phyloP scores from a whole-genome alignment of 2,888 invertebrate species.

The Ectemnius lituratus region DNA sequence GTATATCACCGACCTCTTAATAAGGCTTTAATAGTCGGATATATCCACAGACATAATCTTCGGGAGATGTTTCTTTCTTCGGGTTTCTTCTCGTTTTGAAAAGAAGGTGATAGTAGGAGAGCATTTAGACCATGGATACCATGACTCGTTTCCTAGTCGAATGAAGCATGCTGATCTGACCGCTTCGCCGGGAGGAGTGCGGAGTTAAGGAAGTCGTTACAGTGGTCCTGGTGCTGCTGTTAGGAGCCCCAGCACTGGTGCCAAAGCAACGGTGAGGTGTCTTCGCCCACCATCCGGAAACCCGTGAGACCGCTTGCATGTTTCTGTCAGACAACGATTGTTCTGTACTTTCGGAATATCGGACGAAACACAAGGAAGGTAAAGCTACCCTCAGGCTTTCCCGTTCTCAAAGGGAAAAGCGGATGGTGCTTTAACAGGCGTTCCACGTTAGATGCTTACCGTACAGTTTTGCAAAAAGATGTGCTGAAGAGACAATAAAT shows the following conservation, averaged over 20 bases:
- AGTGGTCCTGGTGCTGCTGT: slow-evolving; percentile 71
- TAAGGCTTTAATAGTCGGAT: too few relatives aligned
- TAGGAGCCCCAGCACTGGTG: slow-evolving; percentile 61
- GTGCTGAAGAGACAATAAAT: slow-evolving; percentile 97
- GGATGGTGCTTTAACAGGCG: too few relatives aligned
- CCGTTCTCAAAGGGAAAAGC: too few relatives aligned
- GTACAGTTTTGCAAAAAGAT: slow-evolving; percentile 89
- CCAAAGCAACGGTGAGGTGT: slow-evolving; percentile 74
- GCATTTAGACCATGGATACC: slow-evolving; percentile 72
- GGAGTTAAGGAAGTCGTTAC: slow-evolving; percentile 75
- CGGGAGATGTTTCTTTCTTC: neutral
- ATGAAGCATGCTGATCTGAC: slow-evolving; percentile 67
- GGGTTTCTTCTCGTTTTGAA: too few relatives aligned
- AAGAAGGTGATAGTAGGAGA: neutral
- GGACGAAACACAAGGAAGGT: neutral
- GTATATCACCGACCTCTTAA: too few relatives aligned
- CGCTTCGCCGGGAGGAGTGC: slow-evolving; percentile 72
- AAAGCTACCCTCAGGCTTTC: too few relatives aligned
- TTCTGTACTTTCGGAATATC: neutral
- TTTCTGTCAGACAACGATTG: slow-evolving; percentile 63
- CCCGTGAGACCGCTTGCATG: slow-evolving; percentile 73
- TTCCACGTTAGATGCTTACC: slow-evolving; percentile 80
- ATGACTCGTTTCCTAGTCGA: slow-evolving; percentile 73
- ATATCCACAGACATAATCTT: too few relatives aligned
- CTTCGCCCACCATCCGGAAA: slow-evolving; percentile 72